Conservation (phyloP, 1,140 invertebrate species). For the Pissodes strobi region DNA sequence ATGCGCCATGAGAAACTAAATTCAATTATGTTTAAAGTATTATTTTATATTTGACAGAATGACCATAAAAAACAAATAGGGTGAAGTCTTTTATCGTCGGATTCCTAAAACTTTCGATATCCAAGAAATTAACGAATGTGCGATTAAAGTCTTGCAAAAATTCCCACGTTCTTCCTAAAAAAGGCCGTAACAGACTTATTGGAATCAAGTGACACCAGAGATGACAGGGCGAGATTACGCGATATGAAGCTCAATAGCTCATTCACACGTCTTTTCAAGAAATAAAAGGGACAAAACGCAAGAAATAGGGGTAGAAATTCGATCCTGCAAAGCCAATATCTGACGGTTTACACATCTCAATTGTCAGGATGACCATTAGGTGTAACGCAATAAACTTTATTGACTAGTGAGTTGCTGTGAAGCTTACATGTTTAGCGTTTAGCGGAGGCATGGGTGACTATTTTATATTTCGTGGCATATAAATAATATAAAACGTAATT, state of each 20-base stretch:
- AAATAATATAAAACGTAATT: too few relatives aligned
- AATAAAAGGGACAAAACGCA: slow-evolving; percentile 20
- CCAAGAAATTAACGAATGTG: too few relatives aligned
- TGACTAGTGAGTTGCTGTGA: background rate
- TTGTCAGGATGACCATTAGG: slow-evolving; percentile 21
- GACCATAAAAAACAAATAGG: background rate
- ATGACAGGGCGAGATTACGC: slow-evolving; percentile 20
- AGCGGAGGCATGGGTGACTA: too few relatives aligned
- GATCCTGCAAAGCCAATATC: slow-evolving; percentile 21
- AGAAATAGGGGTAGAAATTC: slow-evolving; percentile 11
- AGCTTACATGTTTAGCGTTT: background rate
- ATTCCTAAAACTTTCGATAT: too few relatives aligned
- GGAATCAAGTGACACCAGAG: slow-evolving; percentile 10
- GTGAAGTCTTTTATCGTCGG: too few relatives aligned
- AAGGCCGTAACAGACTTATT: slow-evolving; percentile 1
- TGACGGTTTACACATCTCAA: slow-evolving; percentile 22
- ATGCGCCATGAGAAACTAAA: too few relatives aligned
- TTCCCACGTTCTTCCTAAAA: background rate
- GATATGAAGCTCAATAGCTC: slow-evolving; percentile 26
- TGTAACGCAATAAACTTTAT: background rate
- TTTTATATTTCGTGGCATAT: too few relatives aligned
- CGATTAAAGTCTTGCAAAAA: background rate
- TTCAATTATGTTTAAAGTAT: too few relatives aligned
- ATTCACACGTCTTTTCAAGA: slow-evolving; percentile 19
- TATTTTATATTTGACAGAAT: too few relatives aligned